Evolutionary conservation across 2,888 invertebrate species (phyloP).

Genomic region (Melanophora roralis): DNA sequence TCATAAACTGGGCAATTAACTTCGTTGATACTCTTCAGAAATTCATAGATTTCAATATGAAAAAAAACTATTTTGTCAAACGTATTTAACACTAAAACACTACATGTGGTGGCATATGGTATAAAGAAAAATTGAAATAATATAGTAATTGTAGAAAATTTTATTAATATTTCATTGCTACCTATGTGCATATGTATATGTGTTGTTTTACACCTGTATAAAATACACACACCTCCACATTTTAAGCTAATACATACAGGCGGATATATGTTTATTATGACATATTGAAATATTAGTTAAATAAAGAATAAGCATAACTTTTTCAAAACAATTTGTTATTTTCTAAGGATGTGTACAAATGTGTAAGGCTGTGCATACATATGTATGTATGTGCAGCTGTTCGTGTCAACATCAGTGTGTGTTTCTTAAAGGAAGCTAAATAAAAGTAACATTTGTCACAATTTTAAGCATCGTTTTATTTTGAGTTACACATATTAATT

Average conservation of each 20-base stretch:
- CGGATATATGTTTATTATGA: not conserved
- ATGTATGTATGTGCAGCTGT: not conserved
- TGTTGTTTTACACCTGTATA: too few relatives aligned
- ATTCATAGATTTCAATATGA: too few relatives aligned
- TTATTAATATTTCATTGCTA: constrained; percentile 8
- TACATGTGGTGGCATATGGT: too few relatives aligned
- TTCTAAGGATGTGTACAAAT: not conserved
- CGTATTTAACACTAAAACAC: too few relatives aligned
- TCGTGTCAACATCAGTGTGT: not conserved
- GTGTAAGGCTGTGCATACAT: not conserved
- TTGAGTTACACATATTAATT: not conserved
- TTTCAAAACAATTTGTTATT: not conserved
- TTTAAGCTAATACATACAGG: not conserved
- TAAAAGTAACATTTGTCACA: not conserved
- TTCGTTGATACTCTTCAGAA: too few relatives aligned
- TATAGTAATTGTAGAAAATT: too few relatives aligned
- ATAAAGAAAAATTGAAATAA: too few relatives aligned
- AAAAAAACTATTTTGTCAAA: too few relatives aligned
- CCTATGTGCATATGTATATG: not conserved
- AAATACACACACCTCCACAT: not conserved
- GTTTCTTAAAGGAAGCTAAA: not conserved
- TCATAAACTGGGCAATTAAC: too few relatives aligned
- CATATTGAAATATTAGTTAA: constrained; percentile 12
- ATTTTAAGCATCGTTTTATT: not conserved
- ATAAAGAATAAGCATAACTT: not conserved